Percentiles rank a stretch among this genome's conserved stretches.
phyloP scores from a whole-genome alignment of 2,888 invertebrate species.

The Slavum lentiscoides region DNA sequence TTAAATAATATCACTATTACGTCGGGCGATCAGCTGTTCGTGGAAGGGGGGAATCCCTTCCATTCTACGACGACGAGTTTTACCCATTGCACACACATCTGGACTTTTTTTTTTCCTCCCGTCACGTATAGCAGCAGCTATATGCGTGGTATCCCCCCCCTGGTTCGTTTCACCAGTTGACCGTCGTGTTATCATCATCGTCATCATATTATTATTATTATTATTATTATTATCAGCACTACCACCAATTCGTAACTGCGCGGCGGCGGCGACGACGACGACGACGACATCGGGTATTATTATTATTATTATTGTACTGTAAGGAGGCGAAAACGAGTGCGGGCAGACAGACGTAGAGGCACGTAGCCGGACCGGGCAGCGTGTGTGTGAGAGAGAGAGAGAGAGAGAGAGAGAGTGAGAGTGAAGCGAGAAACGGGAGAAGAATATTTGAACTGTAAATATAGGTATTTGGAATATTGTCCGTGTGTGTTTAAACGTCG shows the following conservation, averaged over 20 bases:
- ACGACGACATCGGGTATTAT: no score
- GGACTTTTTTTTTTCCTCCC: background rate
- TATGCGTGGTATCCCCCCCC: no score
- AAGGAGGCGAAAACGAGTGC: background rate
- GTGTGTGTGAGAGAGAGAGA: no score
- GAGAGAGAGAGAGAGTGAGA: no score
- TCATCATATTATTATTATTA: slow-evolving; percentile 36
- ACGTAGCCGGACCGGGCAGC: no score
- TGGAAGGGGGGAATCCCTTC: slow-evolving; percentile 40
- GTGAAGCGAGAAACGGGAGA: no score
- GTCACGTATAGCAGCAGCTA: no score
- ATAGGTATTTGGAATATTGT: no score
- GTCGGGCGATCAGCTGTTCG: background rate
- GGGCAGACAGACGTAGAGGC: background rate
- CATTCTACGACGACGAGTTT: background rate
- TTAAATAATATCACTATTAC: no score
- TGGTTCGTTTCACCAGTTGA: slow-evolving; percentile 39
- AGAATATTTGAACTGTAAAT: no score
- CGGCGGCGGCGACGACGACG: background rate
- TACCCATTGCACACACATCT: background rate
- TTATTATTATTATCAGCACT: slow-evolving; percentile 41
- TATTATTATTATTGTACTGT: background rate
- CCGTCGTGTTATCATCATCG: no score
- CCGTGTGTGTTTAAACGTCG: no score
- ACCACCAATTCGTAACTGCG: slow-evolving; percentile 45